Base-by-base conservation (phyloP, 2,888 invertebrate species). In the Eristalis arbustorum region DNA sequence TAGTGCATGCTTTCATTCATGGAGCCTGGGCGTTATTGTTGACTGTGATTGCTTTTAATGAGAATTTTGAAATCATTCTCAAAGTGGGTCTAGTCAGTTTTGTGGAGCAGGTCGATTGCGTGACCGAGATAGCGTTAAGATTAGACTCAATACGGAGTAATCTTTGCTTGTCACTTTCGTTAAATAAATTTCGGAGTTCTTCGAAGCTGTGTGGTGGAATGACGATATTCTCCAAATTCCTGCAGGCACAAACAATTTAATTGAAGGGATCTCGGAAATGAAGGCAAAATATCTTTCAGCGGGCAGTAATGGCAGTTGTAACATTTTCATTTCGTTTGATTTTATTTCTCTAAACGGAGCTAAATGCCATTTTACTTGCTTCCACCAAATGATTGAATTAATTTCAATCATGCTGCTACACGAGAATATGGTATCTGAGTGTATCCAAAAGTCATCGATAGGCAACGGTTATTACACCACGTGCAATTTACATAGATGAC, bases 1-100 rank as follows among this genome's bases (percentile, higher is more conserved):
- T 79, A 75, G 75, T 85, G 66, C 78, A 72, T 72, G 72, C 68
- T 22, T 79, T 79, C 87, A 87, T 87, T 87, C 82, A 87, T 87
- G 56, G 78, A 79, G 82, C 64, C 63, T 18, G 56, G 22, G 61
- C 11, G 31, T 64, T 18, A 69, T 62, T 28, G 42, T 84, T 68
- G 68, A 66, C 61, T 62, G 71, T 79, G 82, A 87, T 87, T 57
- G 82, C 82, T 79, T 87, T 87, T 87, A 87, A 82, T 82, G 67
- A 78, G 87, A 87, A 87, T 71, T 87, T 71, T 22, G 69, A 78
- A 66, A 34, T 66, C 25, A 78, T 61, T 77, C 64, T 25, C 13
- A 49, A 23, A 77, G 40, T 40, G 77, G 71, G 77, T 74, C 66
- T 74, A 62, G 71, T 71, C 42, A 56, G 28, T 68, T 75, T 67